These are phyloP conservation scores for Drosophila ohnishii DNA, from an alignment of 1,140 invertebrate genomes.

Conservation along the genomic window DNA sequence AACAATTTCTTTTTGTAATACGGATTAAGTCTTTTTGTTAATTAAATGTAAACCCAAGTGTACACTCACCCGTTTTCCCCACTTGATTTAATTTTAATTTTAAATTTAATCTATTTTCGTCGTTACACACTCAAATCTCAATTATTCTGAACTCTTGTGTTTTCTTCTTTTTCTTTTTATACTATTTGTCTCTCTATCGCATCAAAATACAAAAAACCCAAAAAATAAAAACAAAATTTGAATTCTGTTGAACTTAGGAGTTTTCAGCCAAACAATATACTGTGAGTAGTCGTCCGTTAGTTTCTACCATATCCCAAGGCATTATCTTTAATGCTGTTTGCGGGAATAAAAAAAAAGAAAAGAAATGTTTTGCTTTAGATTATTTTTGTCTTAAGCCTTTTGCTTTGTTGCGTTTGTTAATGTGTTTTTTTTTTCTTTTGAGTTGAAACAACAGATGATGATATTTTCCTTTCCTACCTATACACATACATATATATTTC, in stretches of 20 bases:
- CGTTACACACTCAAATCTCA: constrained; percentile 23
- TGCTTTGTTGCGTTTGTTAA: constrained; percentile 54
- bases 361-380: constrained; percentile 39
- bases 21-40: constrained; percentile 17
- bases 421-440: constrained; percentile 34
- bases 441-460: constrained; percentile 18
- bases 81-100: constrained; percentile 20
- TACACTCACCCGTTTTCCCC: constrained; percentile 3
- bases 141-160: constrained; percentile 71
- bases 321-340: constrained; percentile 33
- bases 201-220: constrained; percentile 24
- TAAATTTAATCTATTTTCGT: constrained; percentile 28
- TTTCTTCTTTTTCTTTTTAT: constrained; percentile 74
- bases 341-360: constrained; percentile 21
- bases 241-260: constrained; percentile 72
- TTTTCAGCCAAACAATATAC: constrained; percentile 83
- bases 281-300: constrained; percentile 76
- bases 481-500: constrained; percentile 6
- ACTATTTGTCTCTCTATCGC: constrained; percentile 44
- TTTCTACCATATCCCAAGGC: constrained; percentile 37
- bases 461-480: constrained; percentile 13
- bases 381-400: constrained; percentile 57
- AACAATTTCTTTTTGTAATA: constrained; percentile 12
- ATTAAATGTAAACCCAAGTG: constrained; percentile 1
- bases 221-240: constrained; percentile 46